Evolutionary conservation across 53 echinoderm and acorn worm genomes (phyloP).

Genomic region (Echinarachnius parma): DNA sequence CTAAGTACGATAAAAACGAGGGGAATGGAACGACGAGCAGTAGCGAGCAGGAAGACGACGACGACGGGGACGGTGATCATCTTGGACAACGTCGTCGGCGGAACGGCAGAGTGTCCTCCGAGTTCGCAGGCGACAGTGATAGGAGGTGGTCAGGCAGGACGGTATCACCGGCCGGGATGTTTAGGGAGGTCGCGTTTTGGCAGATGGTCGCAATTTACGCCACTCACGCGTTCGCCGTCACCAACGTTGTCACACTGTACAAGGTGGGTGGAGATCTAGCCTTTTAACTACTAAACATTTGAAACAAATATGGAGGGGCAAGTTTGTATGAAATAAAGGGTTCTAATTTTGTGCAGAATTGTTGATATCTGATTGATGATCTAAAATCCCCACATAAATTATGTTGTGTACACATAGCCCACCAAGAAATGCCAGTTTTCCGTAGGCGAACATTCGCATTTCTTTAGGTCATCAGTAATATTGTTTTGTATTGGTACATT

Average conservation of each 20-base stretch:
- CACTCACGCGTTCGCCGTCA: neutral
- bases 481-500: too few relatives aligned
- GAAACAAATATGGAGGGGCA: too few relatives aligned
- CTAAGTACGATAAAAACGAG: too few relatives aligned
- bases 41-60: neutral
- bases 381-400: too few relatives aligned
- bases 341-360: too few relatives aligned
- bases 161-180: neutral
- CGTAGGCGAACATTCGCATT: too few relatives aligned
- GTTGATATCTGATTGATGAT: too few relatives aligned
- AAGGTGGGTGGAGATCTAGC: neutral
- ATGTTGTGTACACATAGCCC: neutral
- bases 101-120: neutral
- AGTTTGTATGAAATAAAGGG: too few relatives aligned
- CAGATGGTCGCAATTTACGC: neutral
- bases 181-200: neutral
- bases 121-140: neutral
- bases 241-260: neutral
- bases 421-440: neutral
- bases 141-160: neutral
- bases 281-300: too few relatives aligned
- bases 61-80: neutral
- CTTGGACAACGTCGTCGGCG: neutral
- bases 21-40: neutral
- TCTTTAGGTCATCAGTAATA: too few relatives aligned